Evolutionary conservation across 2,888 invertebrate species (phyloP).

Genomic region (Petrolisthes manimaculis): DNA sequence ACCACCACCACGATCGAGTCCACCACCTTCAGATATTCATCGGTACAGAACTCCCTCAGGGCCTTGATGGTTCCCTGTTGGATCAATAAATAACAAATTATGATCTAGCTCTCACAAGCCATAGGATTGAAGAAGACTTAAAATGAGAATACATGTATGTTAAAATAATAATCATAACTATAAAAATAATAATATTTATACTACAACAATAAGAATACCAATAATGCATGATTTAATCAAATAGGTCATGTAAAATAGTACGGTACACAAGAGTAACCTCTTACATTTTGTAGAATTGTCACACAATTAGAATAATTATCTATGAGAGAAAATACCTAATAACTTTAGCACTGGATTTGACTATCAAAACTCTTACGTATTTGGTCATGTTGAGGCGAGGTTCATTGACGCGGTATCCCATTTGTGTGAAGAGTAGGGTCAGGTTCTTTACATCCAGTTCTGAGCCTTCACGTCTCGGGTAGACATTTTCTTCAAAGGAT

Average conservation of each 20-base stretch:
- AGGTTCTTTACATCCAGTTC: slow-evolving; percentile 52
- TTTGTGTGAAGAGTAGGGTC: slow-evolving; percentile 44
- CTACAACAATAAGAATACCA: too few relatives aligned
- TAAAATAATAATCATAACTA: too few relatives aligned
- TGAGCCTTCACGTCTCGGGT: slow-evolving; percentile 43
- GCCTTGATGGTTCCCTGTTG: slow-evolving; percentile 51
- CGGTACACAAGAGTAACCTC: not conserved
- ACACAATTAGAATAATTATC: too few relatives aligned
- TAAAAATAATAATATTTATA: too few relatives aligned
- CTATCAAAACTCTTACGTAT: slow-evolving; percentile 31
- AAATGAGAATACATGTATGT: too few relatives aligned
- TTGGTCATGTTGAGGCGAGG: slow-evolving; percentile 44
- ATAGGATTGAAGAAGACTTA: not conserved
- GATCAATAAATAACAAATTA: not conserved
- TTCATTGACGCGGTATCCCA: slow-evolving; percentile 50
- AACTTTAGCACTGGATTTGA: too few relatives aligned
- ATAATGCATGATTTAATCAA: not conserved
- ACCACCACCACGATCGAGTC: slow-evolving; percentile 53
- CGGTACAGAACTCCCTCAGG: slow-evolving; percentile 43
- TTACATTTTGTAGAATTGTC: not conserved
- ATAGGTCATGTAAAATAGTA: not conserved
- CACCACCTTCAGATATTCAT: slow-evolving; percentile 9
- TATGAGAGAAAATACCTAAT: too few relatives aligned
- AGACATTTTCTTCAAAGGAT: not conserved
- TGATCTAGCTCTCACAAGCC: not conserved